A percentile compares a stretch with the other conserved stretches of the same genome.
These are phyloP conservation scores for Aegithalos caudatus DNA, from an alignment of 2,113 vertebrate species.

Conservation along the genomic window DNA sequence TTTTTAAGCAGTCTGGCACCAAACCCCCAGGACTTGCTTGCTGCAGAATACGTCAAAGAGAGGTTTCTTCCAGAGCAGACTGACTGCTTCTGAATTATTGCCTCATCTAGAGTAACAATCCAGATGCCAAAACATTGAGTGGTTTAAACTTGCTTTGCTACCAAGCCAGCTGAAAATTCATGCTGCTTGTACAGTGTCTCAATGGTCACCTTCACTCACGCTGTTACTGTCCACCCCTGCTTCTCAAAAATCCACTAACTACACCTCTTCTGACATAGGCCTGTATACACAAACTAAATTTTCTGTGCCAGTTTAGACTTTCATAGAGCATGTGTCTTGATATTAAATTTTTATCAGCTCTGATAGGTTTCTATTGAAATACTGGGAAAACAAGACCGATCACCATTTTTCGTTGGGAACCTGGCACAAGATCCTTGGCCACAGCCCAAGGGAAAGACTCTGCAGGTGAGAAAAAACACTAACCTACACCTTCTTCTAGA, in stretches of 20 bases:
- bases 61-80: constrained; percentile 28
- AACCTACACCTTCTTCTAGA: background rate
- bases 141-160: background rate
- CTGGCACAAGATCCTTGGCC: accelerated
- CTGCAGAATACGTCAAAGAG: background rate
- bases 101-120: constrained; percentile 3
- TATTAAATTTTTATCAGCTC: background rate
- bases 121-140: background rate
- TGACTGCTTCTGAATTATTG: constrained; percentile 1
- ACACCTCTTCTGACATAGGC: background rate
- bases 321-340: background rate
- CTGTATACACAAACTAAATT: background rate
- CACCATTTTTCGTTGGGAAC: background rate
- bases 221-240: background rate
- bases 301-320: background rate
- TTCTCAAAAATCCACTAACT: background rate
- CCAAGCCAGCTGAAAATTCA: background rate
- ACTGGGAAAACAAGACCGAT: accelerated
- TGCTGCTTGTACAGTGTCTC: background rate
- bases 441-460: background rate
- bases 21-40: background rate
- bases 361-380: background rate
- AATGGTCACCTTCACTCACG: background rate
- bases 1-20: background rate
- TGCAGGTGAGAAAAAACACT: background rate